Evolutionary conservation across 2,113 vertebrate genomes (phyloP), one percentile per base, ranked within the genome.

Genomic region (Xenopus borealis): DNA sequence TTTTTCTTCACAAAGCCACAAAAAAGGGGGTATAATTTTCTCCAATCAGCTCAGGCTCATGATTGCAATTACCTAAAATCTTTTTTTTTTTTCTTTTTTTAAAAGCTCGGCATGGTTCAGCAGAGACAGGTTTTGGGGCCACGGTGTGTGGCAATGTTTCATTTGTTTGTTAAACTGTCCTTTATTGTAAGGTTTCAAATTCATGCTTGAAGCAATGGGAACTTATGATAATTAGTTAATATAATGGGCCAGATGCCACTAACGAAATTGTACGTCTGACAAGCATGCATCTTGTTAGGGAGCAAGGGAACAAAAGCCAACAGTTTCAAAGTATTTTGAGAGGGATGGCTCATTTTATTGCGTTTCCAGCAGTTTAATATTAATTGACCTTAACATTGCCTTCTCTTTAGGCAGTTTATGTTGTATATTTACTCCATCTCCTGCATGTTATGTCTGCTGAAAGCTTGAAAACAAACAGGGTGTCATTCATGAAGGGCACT

Each of bases 1-100:
- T 40, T 40, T 40, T 40, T 69, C 23, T 70, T 73, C 66, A 50
- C 30, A 19, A 47, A 64, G 62, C 67, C 74, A 70, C 88, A 88
- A 87, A 88, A 84, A 82, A 5, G 86, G 86, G n/a, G 89, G 87
- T 92, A 90, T 95, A 97, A 98, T 98, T 96, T 96, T 94, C 93
- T 89, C 92, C 93, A 96, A 95, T 97, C 94, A 96, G 87, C 87
- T 90, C 88, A 86, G 82, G 88, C 90, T 92, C 95, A 93, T 93
- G 93, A 91, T 92, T 93, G 92, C 93, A 95, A 98, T 96, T 97
- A 97, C 88, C 88, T 88, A 85, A 90, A 92, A 89, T 92, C 93
- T 93, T 85, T 84, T 55, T 84, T 85, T 88, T 27, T 1, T 27
- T n/a, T n/a, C n/a, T n/a, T n/a, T n/a, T n/a, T n/a, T n/a, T n/a